Base-by-base conservation (phyloP, 1,140 invertebrate species). In the Adoxophyes honmai region DNA sequence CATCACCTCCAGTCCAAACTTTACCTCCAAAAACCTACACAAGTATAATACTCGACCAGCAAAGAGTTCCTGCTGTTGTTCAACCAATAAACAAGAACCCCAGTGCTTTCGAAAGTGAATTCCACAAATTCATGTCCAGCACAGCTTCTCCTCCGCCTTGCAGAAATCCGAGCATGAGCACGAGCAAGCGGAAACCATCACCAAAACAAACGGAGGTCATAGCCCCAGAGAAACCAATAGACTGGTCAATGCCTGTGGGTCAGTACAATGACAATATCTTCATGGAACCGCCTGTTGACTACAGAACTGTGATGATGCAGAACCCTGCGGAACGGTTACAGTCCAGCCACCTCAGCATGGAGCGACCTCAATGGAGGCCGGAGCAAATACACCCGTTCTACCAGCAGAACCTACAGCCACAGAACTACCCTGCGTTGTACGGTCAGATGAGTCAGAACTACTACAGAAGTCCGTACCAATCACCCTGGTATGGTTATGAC, bases 241-340 rank as follows among this genome's bases (percentile, higher is more conserved):
- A 77, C 3, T 75, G 70, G 54, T 67, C 78, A 0, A 59, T 76
- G 52, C 85, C 85, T 0, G 59, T 80, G 4, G 80, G 81, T 0
- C 82, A 85, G 21, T 88, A 88, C 54, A 88, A 85, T 48, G 85
- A 88, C 42, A 75, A 39, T 18, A 85, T 88, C 28, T 85, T 88
- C 62, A 13, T 82, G 11, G 78, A 82, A 13, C 36, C 64, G 33
- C 83, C 83, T 0, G 52, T 86, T 57, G 85, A 86, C 39, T 88
- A 77, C 55, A 67, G 83, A 55, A 70, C 64, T 1, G 16, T 18
- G 0, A 18, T 18, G 0, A 11, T 68, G 63, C 36, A 6, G 44
- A 34, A 39, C 10, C 0, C 15, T 15, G 1, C 10, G 0, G 62
- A 71, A 5, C 58, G 60, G 16, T 18, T 53, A 0, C 62, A 59